These are phyloP conservation scores for Orchesella cincta DNA, from an alignment of 1,140 invertebrate genomes.

Conservation along the genomic window DNA sequence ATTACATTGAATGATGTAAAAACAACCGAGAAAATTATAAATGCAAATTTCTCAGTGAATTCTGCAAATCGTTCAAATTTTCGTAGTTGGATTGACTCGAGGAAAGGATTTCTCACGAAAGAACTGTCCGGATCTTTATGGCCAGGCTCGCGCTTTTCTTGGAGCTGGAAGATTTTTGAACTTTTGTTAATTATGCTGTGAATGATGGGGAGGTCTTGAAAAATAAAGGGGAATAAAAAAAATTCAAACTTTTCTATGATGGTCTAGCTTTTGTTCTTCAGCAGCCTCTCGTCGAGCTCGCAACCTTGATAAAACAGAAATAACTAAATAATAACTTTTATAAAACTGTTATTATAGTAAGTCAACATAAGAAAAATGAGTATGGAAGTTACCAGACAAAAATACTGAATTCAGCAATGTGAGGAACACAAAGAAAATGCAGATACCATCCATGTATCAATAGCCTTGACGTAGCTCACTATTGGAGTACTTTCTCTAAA, in stretches of 20 bases:
- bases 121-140: too few relatives aligned
- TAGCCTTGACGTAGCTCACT: conserved; percentile 55
- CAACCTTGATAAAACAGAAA: too few relatives aligned
- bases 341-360: too few relatives aligned
- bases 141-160: too few relatives aligned
- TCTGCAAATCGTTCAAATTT: conserved; percentile 24
- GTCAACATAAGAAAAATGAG: too few relatives aligned
- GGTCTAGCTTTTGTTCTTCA: conserved; percentile 14
- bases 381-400: conserved; percentile 60
- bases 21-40: conserved; percentile 36
- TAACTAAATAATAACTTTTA: too few relatives aligned
- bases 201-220: too few relatives aligned
- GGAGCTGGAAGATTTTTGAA: too few relatives aligned
- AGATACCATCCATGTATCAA: conserved; percentile 72
- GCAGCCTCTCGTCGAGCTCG: conserved; percentile 24
- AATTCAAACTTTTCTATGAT: conserved; percentile 6
- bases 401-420: conserved; percentile 71
- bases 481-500: conserved; percentile 42
- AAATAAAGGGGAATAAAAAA: too few relatives aligned
- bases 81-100: neutral
- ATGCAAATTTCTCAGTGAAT: conserved; percentile 38
- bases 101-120: too few relatives aligned
- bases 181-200: too few relatives aligned
- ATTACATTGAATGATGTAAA: conserved; percentile 39
- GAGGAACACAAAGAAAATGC: conserved; percentile 71